Percentiles rank a stretch among this genome's conserved stretches.
phyloP scores from a whole-genome alignment of 2,113 vertebrate genomes.

The Puntigrus tetrazona region DNA sequence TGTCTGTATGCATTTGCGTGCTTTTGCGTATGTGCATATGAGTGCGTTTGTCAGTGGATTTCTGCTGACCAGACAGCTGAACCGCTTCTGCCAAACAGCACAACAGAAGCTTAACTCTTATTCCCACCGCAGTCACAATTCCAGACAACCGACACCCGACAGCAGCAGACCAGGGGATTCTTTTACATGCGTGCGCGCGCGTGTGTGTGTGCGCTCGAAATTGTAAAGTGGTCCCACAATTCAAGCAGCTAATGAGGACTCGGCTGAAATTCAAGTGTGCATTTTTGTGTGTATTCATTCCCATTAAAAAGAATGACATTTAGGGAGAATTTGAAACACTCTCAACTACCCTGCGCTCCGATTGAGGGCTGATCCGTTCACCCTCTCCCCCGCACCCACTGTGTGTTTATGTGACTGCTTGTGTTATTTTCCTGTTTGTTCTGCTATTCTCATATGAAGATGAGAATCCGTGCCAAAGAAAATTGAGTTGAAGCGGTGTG shows the following conservation, averaged over 20 bases:
- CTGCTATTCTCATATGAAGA: constrained; percentile 30
- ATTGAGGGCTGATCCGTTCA: background rate
- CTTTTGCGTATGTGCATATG: constrained; percentile 22
- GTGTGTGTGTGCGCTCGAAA: constrained; percentile 47
- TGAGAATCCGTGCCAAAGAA: constrained; percentile 34
- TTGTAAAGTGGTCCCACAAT: constrained; percentile 51
- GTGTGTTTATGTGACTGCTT: constrained; percentile 23
- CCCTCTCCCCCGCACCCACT: constrained; percentile 6
- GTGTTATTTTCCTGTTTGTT: constrained; percentile 19
- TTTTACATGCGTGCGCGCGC: constrained; percentile 49
- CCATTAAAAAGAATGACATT: constrained; percentile 45
- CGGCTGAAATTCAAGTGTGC: constrained; percentile 51
- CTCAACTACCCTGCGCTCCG: background rate
- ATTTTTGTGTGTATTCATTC: constrained; percentile 63
- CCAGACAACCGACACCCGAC: constrained; percentile 63
- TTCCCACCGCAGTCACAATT: constrained; percentile 55
- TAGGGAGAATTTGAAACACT: background rate
- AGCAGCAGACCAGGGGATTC: constrained; percentile 52
- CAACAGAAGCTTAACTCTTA: constrained; percentile 57
- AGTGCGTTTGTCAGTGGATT: constrained; percentile 28
- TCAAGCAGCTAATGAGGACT: constrained; percentile 52
- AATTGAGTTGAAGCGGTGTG: constrained; percentile 42
- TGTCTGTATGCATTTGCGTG: constrained; percentile 12
- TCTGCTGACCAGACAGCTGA: constrained; percentile 61
- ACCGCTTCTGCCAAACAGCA: constrained; percentile 58